Conservation (phyloP, 2,888 invertebrate species). For the Piscicola geometra region DNA sequence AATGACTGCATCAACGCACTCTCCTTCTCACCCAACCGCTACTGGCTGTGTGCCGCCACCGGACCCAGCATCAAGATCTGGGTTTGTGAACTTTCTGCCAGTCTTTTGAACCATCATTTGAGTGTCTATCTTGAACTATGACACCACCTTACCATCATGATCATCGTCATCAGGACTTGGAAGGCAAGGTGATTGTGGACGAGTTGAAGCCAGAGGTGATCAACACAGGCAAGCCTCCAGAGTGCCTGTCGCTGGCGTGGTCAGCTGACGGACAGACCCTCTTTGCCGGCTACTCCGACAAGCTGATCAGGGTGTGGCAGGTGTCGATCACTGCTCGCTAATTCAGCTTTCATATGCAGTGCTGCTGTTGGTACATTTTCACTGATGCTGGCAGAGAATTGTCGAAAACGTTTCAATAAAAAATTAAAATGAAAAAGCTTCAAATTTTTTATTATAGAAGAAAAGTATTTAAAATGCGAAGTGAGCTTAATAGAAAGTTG, state of each 20-base stretch:
- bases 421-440: no score
- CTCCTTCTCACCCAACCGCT: slow-evolving; percentile 98
- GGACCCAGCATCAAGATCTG: slow-evolving; percentile 97
- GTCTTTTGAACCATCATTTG: no score
- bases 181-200: slow-evolving; percentile 98
- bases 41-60: slow-evolving; percentile 98
- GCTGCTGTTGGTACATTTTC: no score
- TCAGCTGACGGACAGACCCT: slow-evolving; percentile 97
- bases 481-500: no score
- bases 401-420: no score
- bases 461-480: no score
- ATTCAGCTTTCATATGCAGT: no score
- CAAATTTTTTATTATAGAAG: no score
- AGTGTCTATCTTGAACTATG: neutral
- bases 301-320: slow-evolving; percentile 96
- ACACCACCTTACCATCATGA: no score
- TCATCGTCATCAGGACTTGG: slow-evolving; percentile 73
- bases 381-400: no score
- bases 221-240: slow-evolving; percentile 74
- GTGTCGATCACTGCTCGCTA: slow-evolving; percentile 60
- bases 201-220: slow-evolving; percentile 94
- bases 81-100: no score
- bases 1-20: slow-evolving; percentile 95
- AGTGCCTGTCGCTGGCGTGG: slow-evolving; percentile 95
- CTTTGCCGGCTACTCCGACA: slow-evolving; percentile 97